Evolutionary conservation across 2,888 invertebrate species (phyloP).

Genomic region (Seira ritae): DNA sequence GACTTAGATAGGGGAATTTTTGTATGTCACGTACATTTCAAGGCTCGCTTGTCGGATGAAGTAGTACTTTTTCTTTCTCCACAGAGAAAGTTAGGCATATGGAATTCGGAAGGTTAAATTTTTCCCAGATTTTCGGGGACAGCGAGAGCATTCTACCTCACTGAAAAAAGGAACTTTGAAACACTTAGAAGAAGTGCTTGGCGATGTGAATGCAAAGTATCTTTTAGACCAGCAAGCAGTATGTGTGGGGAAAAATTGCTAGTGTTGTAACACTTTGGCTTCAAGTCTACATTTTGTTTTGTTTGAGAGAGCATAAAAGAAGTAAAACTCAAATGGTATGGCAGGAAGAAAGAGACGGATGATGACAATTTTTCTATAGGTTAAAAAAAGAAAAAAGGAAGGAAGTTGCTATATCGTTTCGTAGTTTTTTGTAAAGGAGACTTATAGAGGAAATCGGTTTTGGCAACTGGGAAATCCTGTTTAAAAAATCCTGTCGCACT

Average conservation of each 20-base stretch:
- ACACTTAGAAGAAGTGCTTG: too few relatives aligned
- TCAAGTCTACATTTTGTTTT: too few relatives aligned
- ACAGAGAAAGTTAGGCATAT: not conserved
- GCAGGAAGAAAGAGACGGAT: conserved; percentile 4
- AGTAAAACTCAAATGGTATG: not conserved
- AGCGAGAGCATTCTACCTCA: too few relatives aligned
- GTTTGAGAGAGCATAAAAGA: too few relatives aligned
- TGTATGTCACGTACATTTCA: not conserved
- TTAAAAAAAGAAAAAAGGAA: conserved; percentile 9
- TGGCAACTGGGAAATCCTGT: conserved; percentile 46
- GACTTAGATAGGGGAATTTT: not conserved
- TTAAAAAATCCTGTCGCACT: not conserved
- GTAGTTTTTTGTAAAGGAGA: conserved; percentile 14
- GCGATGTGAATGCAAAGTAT: too few relatives aligned
- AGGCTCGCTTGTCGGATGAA: not conserved
- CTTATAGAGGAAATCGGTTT: conserved; percentile 43
- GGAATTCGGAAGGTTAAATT: too few relatives aligned
- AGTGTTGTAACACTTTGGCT: too few relatives aligned
- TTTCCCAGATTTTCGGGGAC: too few relatives aligned
- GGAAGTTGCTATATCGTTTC: conserved; percentile 38
- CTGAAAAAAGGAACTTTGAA: too few relatives aligned
- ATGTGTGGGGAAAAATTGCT: too few relatives aligned
- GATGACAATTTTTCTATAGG: conserved; percentile 20
- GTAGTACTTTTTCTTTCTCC: not conserved
- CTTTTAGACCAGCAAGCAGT: too few relatives aligned